Evolutionary conservation across 2,888 invertebrate species (phyloP).

Genomic region (Drosophila vallismaia): DNA sequence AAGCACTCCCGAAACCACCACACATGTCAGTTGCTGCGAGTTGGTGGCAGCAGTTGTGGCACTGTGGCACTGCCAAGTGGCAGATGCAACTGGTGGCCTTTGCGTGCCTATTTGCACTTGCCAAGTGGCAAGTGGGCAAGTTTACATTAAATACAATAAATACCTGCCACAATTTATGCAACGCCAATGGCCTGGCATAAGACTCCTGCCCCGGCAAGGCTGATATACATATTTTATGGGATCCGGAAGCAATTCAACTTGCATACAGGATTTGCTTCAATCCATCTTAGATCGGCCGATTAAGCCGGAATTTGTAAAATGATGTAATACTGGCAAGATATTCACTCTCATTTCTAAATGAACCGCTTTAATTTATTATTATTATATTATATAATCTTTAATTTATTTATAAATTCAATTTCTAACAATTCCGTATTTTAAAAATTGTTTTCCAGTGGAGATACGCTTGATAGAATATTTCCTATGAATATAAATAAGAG

Average conservation of each 20-base stretch:
- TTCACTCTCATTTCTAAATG: no score
- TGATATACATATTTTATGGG: constrained; percentile 42
- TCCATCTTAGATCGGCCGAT: constrained; percentile 17
- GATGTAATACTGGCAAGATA: not conserved
- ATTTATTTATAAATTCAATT: no score
- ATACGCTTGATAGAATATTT: not conserved
- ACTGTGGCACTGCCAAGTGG: constrained; percentile 17
- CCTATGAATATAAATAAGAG: not conserved
- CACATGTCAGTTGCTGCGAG: constrained; percentile 43
- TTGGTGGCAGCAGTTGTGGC: constrained; percentile 15
- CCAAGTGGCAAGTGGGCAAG: constrained; percentile 69
- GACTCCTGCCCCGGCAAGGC: constrained; percentile 6
- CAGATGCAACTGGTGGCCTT: constrained; percentile 67
- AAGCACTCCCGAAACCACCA: constrained; percentile 35
- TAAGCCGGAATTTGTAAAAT: constrained; percentile 7
- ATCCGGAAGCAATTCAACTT: constrained; percentile 42
- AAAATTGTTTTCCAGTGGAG: no score
- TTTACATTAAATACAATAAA: constrained; percentile 76
- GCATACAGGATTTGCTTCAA: constrained; percentile 41
- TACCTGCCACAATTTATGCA: constrained; percentile 70
- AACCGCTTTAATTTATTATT: no score
- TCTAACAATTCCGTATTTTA: no score
- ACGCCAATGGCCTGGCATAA: constrained; percentile 40
- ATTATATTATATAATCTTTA: no score
- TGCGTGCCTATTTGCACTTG: constrained; percentile 73